A percentile compares a stretch with the other conserved stretches of the same genome.
phyloP scores from a whole-genome alignment of 1,140 invertebrate species.

The Hypsibius dujardini region DNA sequence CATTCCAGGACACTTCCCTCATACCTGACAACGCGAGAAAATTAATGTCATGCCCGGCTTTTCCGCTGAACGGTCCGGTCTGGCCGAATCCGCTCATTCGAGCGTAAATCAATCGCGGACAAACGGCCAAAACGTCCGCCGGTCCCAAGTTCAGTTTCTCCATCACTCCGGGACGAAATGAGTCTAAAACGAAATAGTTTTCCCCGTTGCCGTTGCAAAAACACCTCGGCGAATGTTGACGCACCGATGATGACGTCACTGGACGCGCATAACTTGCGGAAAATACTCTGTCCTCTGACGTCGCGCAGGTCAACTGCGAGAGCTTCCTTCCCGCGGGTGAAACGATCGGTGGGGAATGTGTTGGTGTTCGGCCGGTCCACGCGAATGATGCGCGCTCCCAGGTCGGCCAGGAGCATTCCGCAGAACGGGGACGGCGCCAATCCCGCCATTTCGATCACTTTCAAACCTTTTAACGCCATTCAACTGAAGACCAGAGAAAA shows the following conservation, averaged over 20 bases:
- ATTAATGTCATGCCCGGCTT: slow-evolving; percentile 97
- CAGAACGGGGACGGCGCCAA: slow-evolving; percentile 88
- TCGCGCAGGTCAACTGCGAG: slow-evolving; percentile 66
- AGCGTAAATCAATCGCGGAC: slow-evolving; percentile 74
- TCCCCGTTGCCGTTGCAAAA: too few relatives aligned
- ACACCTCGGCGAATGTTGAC: neutral
- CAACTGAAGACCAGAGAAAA: neutral
- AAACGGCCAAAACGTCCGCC: slow-evolving; percentile 45
- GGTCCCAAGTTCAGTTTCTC: slow-evolving; percentile 79
- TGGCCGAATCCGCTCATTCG: slow-evolving; percentile 83
- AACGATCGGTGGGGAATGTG: slow-evolving; percentile 35
- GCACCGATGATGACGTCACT: slow-evolving; percentile 68
- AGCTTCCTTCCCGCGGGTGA: slow-evolving; percentile 65
- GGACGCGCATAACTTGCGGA: slow-evolving; percentile 48
- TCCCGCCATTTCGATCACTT: slow-evolving; percentile 81
- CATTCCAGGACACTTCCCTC: neutral
- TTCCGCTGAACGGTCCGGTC: slow-evolving; percentile 48
- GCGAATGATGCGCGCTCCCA: slow-evolving; percentile 76
- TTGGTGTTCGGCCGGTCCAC: slow-evolving; percentile 47
- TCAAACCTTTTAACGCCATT: slow-evolving; percentile 70
- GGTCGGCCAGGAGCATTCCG: slow-evolving; percentile 82
- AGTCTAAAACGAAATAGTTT: slow-evolving; percentile 12
- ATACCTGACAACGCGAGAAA: slow-evolving; percentile 68
- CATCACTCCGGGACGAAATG: slow-evolving; percentile 53
- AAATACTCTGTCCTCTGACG: slow-evolving; percentile 45